Conservation (phyloP, 2,113 vertebrate species). For the Micromys minutus region DNA sequence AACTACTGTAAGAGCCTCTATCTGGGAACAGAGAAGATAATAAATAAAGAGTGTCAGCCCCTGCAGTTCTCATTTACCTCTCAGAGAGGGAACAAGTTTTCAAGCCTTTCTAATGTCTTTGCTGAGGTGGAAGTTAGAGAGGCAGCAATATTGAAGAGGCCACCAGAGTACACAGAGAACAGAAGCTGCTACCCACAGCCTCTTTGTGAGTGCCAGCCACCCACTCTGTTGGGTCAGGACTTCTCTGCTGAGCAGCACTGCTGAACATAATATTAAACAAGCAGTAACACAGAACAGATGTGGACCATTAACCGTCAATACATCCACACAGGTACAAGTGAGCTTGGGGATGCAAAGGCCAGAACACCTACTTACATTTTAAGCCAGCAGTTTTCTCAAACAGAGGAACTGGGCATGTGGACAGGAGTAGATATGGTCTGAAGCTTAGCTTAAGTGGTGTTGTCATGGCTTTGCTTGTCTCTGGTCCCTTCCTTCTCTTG, state of each 20-base stretch:
- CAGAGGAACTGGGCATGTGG: not conserved
- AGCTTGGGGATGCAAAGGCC: not conserved
- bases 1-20: not conserved
- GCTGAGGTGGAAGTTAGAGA: not conserved
- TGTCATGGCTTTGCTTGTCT: not conserved
- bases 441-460: not conserved
- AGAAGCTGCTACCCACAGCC: not conserved
- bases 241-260: not conserved
- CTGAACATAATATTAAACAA: slow-evolving; percentile 28
- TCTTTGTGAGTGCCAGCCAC: not conserved
- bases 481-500: not conserved
- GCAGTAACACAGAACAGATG: not conserved
- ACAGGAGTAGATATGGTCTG: not conserved
- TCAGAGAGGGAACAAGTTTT: not conserved
- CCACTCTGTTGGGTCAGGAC: not conserved
- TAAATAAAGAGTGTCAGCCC: not conserved
- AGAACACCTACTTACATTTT: not conserved
- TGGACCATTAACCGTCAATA: not conserved
- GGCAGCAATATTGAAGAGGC: not conserved
- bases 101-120: not conserved
- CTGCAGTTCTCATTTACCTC: not conserved
- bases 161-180: not conserved
- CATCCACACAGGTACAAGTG: not conserved
- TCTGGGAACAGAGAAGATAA: not conserved
- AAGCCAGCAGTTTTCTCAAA: not conserved